phyloP scores from a whole-genome alignment of 92 coral and sea anemone genomes.

The Anthopleura xanthogrammica region DNA sequence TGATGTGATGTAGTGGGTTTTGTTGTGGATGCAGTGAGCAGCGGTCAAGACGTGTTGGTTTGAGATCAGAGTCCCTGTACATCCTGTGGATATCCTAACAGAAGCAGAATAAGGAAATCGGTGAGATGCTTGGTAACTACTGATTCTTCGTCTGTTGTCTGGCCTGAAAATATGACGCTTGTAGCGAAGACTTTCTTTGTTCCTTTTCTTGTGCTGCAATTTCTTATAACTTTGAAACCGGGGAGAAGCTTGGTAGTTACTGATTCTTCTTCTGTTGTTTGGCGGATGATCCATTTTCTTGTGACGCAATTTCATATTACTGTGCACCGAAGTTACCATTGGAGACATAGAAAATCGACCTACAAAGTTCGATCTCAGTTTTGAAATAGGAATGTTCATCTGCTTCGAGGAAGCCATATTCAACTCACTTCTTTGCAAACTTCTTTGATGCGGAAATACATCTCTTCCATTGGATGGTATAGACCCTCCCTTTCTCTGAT shows the following conservation, averaged over 20 bases:
- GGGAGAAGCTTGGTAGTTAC: conserved; percentile 43
- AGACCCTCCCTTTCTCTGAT: background rate
- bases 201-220: background rate
- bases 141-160: conserved; percentile 46
- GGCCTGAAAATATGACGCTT: conserved; percentile 53
- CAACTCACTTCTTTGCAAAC: background rate
- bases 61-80: conserved; percentile 85
- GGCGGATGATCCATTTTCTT: background rate
- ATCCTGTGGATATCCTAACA: conserved; percentile 77
- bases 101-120: conserved; percentile 73
- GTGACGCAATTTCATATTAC: background rate
- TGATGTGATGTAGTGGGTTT: conserved; percentile 41
- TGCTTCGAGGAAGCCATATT: background rate
- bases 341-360: background rate
- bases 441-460: background rate
- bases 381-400: background rate
- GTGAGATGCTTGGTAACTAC: conserved; percentile 43
- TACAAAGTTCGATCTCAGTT: background rate
- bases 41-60: conserved; percentile 74
- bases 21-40: conserved; percentile 94
- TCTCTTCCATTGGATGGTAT: background rate
- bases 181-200: background rate
- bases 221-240: conserved; percentile 24
- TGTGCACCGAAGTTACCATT: background rate
- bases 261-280: conserved; percentile 44